Conservation (phyloP, 2,888 invertebrate genomes). For the Euzophera pinguis region DNA sequence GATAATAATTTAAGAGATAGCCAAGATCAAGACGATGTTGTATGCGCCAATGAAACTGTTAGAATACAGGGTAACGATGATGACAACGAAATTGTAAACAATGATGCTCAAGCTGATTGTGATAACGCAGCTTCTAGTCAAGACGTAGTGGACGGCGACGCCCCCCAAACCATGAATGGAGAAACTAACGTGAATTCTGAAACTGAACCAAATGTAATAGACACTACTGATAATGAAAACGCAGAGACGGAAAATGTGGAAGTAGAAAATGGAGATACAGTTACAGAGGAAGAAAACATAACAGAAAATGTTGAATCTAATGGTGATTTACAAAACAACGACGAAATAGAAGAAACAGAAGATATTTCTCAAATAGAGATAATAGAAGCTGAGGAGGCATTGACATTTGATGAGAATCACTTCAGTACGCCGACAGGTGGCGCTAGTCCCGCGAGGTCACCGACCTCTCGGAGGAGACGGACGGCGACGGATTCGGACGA, state of each 20-base stretch:
- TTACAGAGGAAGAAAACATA: background rate
- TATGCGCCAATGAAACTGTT: conserved; percentile 55
- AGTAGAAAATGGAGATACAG: conserved; percentile 8
- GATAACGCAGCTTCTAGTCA: conserved; percentile 52
- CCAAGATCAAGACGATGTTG: conserved; percentile 73
- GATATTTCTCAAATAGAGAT: background rate
- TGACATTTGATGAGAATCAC: conserved; percentile 74
- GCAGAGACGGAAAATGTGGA: conserved; percentile 8
- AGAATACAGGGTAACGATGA: conserved; percentile 17
- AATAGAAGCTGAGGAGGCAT: conserved; percentile 36
- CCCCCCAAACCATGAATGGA: background rate
- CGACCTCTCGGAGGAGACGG: conserved; percentile 31
- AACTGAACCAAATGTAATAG: conserved; percentile 8
- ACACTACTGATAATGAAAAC: background rate
- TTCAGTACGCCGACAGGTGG: conserved; percentile 72
- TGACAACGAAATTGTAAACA: conserved; percentile 24
- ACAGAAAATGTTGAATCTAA: background rate
- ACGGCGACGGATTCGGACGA: conserved; percentile 53
- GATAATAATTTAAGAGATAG: conserved; percentile 72
- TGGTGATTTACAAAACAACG: conserved; percentile 16
- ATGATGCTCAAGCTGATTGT: conserved; percentile 40
- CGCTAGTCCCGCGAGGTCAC: conserved; percentile 44
- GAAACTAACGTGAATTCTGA: conserved; percentile 13
- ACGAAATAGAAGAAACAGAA: conserved; percentile 9
- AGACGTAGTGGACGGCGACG: conserved; percentile 20